A percentile compares a stretch with the other conserved stretches of the same genome.
These are phyloP conservation scores for Drosophila prolongata DNA, from an alignment of 2,888 invertebrate species.

Conservation along the genomic window DNA sequence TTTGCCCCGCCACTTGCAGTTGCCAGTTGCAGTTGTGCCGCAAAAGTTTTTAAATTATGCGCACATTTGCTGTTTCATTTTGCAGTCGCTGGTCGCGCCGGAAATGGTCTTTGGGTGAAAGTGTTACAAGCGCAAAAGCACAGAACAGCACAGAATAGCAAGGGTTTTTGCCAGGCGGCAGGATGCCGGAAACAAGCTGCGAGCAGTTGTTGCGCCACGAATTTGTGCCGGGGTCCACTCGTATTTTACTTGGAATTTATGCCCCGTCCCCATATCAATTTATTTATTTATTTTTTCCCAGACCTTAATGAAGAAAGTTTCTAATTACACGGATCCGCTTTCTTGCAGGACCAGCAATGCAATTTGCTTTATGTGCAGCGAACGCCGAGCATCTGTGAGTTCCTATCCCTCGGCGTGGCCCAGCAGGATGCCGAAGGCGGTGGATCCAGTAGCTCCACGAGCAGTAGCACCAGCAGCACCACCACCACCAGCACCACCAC, in stretches of 20 bases:
- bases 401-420: constrained; percentile 72
- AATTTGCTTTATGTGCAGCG: constrained; percentile 81
- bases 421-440: constrained; percentile 26
- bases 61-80: constrained; percentile 73
- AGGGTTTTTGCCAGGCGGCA: constrained; percentile 7
- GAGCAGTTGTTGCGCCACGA: constrained; percentile 68
- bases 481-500: constrained; percentile 40
- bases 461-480: constrained; percentile 12
- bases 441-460: constrained; percentile 5
- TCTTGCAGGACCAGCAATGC: constrained; percentile 75
- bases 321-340: constrained; percentile 63
- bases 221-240: constrained; percentile 26
- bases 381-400: constrained; percentile 82
- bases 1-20: constrained; percentile 70
- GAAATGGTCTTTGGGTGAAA: constrained; percentile 79
- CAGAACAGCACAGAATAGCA: constrained; percentile 9
- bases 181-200: constrained; percentile 49
- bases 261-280: constrained; percentile 69
- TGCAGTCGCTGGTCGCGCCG: constrained; percentile 58
- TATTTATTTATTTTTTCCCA: constrained; percentile 70
- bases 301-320: constrained; percentile 74
- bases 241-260: constrained; percentile 62
- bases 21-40: constrained; percentile 66
- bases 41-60: constrained; percentile 79
- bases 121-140: constrained; percentile 68